These are phyloP conservation scores for Pseudonaja textilis DNA, from an alignment of 2,113 vertebrate genomes.

Conservation along the genomic window DNA sequence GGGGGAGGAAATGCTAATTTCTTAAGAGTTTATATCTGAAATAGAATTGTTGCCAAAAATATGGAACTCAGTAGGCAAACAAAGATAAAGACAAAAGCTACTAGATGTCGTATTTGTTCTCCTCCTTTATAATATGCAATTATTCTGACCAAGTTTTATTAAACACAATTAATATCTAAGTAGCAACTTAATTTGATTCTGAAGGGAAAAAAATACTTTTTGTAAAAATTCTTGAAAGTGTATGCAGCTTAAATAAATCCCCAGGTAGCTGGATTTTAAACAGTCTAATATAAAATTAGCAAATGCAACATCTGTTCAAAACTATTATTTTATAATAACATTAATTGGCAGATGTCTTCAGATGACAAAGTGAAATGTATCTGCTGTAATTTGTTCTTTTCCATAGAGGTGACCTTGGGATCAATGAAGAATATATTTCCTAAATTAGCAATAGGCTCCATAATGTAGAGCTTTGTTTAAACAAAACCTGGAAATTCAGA, in stretches of 20 bases:
- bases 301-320: slow-evolving; percentile 74
- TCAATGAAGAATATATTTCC: slow-evolving; percentile 37
- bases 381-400: slow-evolving; percentile 53
- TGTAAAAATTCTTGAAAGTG: slow-evolving; percentile 45
- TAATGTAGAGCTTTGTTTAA: slow-evolving; percentile 24
- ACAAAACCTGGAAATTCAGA: slow-evolving; percentile 30
- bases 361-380: slow-evolving; percentile 58
- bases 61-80: slow-evolving; percentile 20
- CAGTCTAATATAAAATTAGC: slow-evolving; percentile 68
- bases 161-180: slow-evolving; percentile 44
- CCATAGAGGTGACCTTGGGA: slow-evolving; percentile 45
- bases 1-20: not conserved
- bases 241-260: slow-evolving; percentile 65
- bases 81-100: slow-evolving; percentile 20
- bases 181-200: slow-evolving; percentile 49
- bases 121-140: slow-evolving; percentile 50
- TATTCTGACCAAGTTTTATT: slow-evolving; percentile 50
- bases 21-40: not conserved
- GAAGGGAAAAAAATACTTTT: slow-evolving; percentile 44
- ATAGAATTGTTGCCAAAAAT: not conserved
- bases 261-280: slow-evolving; percentile 68
- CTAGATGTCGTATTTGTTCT: not conserved
- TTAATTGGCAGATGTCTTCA: slow-evolving; percentile 74
- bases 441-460: slow-evolving; percentile 31
- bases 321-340: slow-evolving; percentile 75